Base-by-base conservation (phyloP, 2,888 invertebrate species). In the Eilema sororculum region DNA sequence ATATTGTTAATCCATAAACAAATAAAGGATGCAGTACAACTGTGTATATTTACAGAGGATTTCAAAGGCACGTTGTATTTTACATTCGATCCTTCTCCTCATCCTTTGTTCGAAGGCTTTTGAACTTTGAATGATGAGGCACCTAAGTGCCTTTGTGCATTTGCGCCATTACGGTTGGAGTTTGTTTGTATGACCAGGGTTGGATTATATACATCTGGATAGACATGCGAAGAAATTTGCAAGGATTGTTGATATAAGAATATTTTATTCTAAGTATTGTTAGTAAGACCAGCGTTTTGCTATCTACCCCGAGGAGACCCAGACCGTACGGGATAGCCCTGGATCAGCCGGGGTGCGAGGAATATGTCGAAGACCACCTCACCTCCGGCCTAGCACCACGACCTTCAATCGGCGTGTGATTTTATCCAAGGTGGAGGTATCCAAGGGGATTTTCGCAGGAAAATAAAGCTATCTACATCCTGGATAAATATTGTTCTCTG, bases 31-130 rank as follows among this genome's bases (percentile, higher is more conserved):
- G 25, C 66, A 68, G 69, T 71, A 76, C 79, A 79, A 75, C 79
- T 79, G 74, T 76, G 67, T 60, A 74, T 82, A 71, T 78, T 84
- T 78, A 81, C 80, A 71, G 20, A 66, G 57, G 69, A 74, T 13
- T 69, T 80, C 81, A 84, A 86, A 83, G 85, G 82, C 76, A 71
- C 64, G 65, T 68, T 72, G 72, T 75, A 73, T 81, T 37, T 37
- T 10, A 37, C 8, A 33, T 33, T 83, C 79, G 77, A 79, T 82
- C 72, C 77, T 75, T 5, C 25, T 64, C n/a, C n/a, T 70, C 41
- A 57, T 56, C 52, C 71, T 74, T 77, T 76, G 72, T 78, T 37
- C 75, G 13, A 56, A 60, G 60, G 20, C n/a, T 65, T 58, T 56
- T 25, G 58, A 24, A 41, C 58, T 25, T 37, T 33, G 56, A 56